Evolutionary conservation across 2,113 vertebrate genomes (phyloP), one percentile per base, ranked within the genome.

Genomic region (Centropus bengalensis): DNA sequence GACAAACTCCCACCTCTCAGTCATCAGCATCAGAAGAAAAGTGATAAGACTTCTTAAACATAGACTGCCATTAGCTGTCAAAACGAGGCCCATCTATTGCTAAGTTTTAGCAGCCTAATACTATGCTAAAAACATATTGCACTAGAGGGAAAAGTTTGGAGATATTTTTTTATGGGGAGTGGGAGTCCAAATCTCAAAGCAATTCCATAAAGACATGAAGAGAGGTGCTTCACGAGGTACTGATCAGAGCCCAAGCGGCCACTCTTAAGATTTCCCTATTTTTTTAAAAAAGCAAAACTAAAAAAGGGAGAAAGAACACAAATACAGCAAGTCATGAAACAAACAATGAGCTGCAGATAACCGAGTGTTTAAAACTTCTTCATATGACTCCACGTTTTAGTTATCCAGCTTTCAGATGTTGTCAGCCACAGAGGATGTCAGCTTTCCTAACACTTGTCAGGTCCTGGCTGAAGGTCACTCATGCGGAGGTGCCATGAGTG

Each of bases 1-100:
- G 91, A 74, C 52, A 64, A 87, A 91, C 75, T 87, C 74, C 81
- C 26, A 82, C 67, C 76, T 79, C 54, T 87, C 84, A 76, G 36
- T 84, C 81, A 89, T 45, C 62, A 58, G 91, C 47, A 1, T 32
- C 82, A 74, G 45, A 76, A 19, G 22, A 91, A 89, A 92, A 74
- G n/a, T 32, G 30, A 20, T 22, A 49, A 0, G 1, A 63, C 44
- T 79, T 84, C 68, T 87, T 56, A 73, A 89, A 82, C 26, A 78
- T 20, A 84, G 45, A 83, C 26, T 81, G 45, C 51, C 73, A 81
- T 62, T 86, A 95, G 36, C 79, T 90, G 14, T 27, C 51, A 82
- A 85, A 94, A 91, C 80, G 54, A 80, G 38, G 28, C 55, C 67
- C 44, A 21, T 82, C 62, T 73, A 30, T 10, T 93, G 42, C 52